Base-by-base conservation (phyloP, 1,140 invertebrate species). In the Anoplophora glabripennis region DNA sequence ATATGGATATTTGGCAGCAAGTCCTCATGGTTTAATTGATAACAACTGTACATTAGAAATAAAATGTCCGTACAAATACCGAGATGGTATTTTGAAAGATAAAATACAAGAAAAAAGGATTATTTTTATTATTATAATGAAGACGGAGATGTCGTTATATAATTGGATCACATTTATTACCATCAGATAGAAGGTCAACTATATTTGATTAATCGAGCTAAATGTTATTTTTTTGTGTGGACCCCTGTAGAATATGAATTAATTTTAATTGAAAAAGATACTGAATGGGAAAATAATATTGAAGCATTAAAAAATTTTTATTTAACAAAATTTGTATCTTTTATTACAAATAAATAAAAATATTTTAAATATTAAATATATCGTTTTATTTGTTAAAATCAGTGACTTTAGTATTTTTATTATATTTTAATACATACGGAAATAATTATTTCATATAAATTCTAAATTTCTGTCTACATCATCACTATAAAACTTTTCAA, bases 171-270 rank as follows among this genome's bases (percentile, higher is more conserved):
- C 4, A 1, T 12, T 17, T 45, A 45, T 45, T 45, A 45, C 36
- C 56, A 63, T 28, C 65, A 66, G 48, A 61, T 66, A 36, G 48
- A 63, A 65, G 58, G 53, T 10, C 8, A 1, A 36, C 34, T 64
- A 7, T 55, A 64, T 51, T 49, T 64, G 17, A 28, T 55, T 14
- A 49, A 59, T 1, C 47, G 34, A 40, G 49, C 33, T 42, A 49
- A 21, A 52, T 64, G 63, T 55, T 61, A 57, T 38, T 44, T 64
- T 14, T 54, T 41, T 51, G 52, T 59, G 35, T 63, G 58, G 49
- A 63, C 63, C 9, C 10, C 57, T 11, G 57, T 53, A 41, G 58
- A 64, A 11, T 15, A 4, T 28, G 17, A 46, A 15, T 12, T 51
- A 7, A 15, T 47, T 3, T 28, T 14, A 11, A 44, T 64, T 10